These are phyloP conservation scores for Probosciger aterrimus DNA, from an alignment of 2,113 vertebrate species.

Conservation along the genomic window DNA sequence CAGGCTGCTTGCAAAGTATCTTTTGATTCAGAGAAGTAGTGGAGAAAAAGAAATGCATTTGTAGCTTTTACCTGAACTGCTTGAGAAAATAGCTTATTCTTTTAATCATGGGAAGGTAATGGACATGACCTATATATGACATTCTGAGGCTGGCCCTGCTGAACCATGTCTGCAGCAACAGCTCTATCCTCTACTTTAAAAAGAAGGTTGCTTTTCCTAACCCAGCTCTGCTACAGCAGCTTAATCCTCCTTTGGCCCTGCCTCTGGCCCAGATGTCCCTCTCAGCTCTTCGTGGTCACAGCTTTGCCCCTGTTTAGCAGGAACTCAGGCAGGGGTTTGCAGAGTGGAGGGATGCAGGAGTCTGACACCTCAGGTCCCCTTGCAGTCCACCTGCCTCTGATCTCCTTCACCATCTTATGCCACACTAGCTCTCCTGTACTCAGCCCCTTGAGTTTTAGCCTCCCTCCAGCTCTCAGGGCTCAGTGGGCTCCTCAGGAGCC, in stretches of 20 bases:
- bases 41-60: background rate
- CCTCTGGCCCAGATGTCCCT: background rate
- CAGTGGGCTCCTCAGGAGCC: background rate
- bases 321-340: background rate
- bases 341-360: fast-evolving
- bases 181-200: background rate
- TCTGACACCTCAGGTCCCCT: background rate
- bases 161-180: background rate
- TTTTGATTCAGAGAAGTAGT: background rate
- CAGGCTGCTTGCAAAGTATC: slow-evolving; percentile 11
- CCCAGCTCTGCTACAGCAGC: background rate
- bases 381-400: background rate
- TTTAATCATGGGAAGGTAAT: background rate
- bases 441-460: background rate
- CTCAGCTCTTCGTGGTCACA: background rate
- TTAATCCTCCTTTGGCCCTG: background rate
- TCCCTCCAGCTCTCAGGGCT: background rate
- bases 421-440: background rate
- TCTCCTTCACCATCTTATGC: background rate
- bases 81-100: background rate
- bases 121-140: background rate
- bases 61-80: background rate
- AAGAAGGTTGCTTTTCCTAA: background rate
- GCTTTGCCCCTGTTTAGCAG: background rate
- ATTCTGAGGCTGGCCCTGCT: background rate